A percentile compares a stretch with the other conserved stretches of the same genome.
phyloP scores from a whole-genome alignment of 2,888 invertebrate genomes.

The Meandrusa payeni region DNA sequence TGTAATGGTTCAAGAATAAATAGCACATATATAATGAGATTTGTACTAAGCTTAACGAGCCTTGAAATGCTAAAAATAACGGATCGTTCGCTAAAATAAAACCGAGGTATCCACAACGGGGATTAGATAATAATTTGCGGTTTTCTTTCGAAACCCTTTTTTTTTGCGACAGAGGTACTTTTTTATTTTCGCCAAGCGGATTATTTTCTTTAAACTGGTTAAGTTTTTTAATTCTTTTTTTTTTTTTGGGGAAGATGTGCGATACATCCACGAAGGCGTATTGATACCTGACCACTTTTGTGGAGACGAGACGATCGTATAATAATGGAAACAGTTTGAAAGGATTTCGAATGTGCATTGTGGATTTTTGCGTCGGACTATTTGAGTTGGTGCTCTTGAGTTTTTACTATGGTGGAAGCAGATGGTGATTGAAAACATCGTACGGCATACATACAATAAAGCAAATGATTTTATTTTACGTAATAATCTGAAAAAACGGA shows the following conservation, averaged over 20 bases:
- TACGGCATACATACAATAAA: no score
- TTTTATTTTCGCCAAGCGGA: constrained; percentile 68
- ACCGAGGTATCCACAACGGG: constrained; percentile 37
- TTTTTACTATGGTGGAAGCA: constrained; percentile 10
- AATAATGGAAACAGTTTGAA: constrained; percentile 18
- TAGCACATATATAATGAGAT: background rate
- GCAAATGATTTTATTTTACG: no score
- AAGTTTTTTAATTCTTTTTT: constrained; percentile 45
- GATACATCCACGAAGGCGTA: constrained; percentile 7
- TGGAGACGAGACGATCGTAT: background rate
- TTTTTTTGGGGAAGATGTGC: constrained; percentile 21
- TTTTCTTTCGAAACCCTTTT: constrained; percentile 52
- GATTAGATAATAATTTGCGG: constrained; percentile 64
- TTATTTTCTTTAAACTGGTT: constrained; percentile 67
- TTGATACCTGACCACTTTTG: constrained; percentile 24
- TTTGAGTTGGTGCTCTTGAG: constrained; percentile 8
- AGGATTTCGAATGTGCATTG: constrained; percentile 11
- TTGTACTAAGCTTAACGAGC: constrained; percentile 2
- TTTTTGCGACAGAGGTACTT: constrained; percentile 42
- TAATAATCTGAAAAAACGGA: no score
- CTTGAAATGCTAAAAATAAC: constrained; percentile 25
- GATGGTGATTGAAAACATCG: constrained; percentile 11
- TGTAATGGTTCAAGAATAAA: background rate
- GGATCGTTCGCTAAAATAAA: constrained; percentile 32
- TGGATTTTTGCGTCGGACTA: constrained; percentile 7